phyloP scores from a whole-genome alignment of 2,797 vertebrate genomes.

The Lepilemur ruficaudatus region DNA sequence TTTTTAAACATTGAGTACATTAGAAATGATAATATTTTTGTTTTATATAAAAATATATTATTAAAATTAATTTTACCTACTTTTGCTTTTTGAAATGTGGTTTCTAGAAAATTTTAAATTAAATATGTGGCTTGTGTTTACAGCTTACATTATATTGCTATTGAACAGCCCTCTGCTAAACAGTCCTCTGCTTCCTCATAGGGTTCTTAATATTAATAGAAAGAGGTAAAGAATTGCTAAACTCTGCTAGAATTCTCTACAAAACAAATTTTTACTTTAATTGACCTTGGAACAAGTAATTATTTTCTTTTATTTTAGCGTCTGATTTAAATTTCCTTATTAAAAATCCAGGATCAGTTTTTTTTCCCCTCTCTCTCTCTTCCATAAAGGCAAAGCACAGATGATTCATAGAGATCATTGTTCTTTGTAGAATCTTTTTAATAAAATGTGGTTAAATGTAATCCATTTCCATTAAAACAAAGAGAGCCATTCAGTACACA shows the following conservation, averaged over 20 bases:
- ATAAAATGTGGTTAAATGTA: background rate
- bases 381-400: constrained; percentile 31
- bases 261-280: background rate
- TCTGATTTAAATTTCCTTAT: constrained; percentile 38
- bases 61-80: constrained; percentile 11
- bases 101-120: background rate
- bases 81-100: background rate
- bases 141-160: background rate
- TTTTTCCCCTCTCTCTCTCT: background rate
- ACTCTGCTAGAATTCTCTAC: background rate
- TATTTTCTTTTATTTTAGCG: background rate
- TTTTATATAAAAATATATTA: background rate
- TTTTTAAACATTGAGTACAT: background rate
- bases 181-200: background rate
- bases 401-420: background rate
- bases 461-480: background rate
- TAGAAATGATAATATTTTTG: background rate
- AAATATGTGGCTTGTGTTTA: background rate
- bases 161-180: background rate
- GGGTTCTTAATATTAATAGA: background rate
- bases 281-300: background rate
- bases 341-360: background rate
- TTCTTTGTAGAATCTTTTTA: background rate
- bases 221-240: background rate
- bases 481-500: background rate